Base-by-base conservation (phyloP, 2,797 vertebrate genomes). In the Anguilla marmorata region DNA sequence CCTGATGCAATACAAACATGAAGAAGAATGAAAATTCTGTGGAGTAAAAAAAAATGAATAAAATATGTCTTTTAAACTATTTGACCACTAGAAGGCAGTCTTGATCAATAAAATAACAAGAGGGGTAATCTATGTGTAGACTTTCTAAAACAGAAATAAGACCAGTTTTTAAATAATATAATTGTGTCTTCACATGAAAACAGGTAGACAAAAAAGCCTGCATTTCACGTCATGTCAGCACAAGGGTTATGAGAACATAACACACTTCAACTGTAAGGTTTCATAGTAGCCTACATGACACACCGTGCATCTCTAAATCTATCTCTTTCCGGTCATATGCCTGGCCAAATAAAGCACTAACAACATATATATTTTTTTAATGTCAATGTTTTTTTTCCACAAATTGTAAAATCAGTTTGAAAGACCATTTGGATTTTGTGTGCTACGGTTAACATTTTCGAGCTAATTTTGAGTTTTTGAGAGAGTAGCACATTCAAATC, bases 31-130 rank as follows among this genome's bases (percentile, higher is more conserved):
- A 72, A 27, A 72, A 30, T 8, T 72, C 24, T 8, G 21, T 21
- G 63, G 1, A 33, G 33, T 8, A 12, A 72, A 72, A 27, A 69
- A 58, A 8, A 27, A 69, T 69, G 5, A n/a, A 69, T n/a, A 27
- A 27, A 6, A 37, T 76, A 37, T 33, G 33, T 12, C 3, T 8
- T 72, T 33, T 14, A 33, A 76, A 33, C 7, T 14, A 16, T 60
- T 12, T 54, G 14, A 85, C 80, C 88, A 87, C 88, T n/a, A 87
- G 88, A 87, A 63, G 82, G 72, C 88, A 79, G 50, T 87, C 80
- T 86, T 87, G 80, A 24, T 52, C 33, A 84, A 76, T 58, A 24
- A 50, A 82, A 37, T 50, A 50, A 48, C 24, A 82, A 24, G 3
- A 24, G 3, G 33, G 4, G 11, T 48, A n/a, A 5, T 11, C 21